Base-by-base conservation (phyloP, 2,888 invertebrate genomes). In the Drosophila algonquin region DNA sequence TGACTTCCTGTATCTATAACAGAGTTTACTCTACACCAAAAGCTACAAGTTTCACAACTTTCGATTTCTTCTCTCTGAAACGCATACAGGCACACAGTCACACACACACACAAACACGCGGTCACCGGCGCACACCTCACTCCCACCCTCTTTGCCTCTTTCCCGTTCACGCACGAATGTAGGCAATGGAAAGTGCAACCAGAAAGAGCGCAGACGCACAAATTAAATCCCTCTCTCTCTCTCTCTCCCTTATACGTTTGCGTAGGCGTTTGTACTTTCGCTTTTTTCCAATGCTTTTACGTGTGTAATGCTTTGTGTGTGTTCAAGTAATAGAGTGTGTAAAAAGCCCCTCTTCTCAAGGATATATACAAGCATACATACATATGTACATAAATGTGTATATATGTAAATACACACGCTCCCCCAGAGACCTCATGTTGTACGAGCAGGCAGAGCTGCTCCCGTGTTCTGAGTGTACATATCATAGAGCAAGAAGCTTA, bases 1-100 rank as follows among this genome's bases (percentile, higher is more conserved):
- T 40, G 14, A 70, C 58, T 67, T 69, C 59, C 53, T 80, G 85
- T 88, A 88, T 83, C 76, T 83, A 83, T 88, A 88, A 77, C 83
- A 88, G 75, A 65, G 76, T 72, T 60, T 54, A 27, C 56, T 55
- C 45, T 56, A 63, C 64, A 52, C 59, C 67, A 50, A 79, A 76
- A 85, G 85, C 86, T 80, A 85, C 82, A 80, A 85, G 77, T 82
- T 67, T 76, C 60, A 48, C 67, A 63, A 69, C 62, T 52, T 60
- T 46, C 59, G 60, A 55, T 67, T 57, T 74, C 67, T 52, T 59
- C 68, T 55, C 55, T 44, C 44, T 46, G 52, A 18, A 47, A 9
- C 59, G 7, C 51, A 24, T 57, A n/a, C 24, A 24, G 24, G 24
- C 24, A 24, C 60, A 64, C 48, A 21, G 3, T 21, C 51, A 24